Evolutionary conservation across 2,888 invertebrate genomes (phyloP).

Genomic region (Thereva unica): DNA sequence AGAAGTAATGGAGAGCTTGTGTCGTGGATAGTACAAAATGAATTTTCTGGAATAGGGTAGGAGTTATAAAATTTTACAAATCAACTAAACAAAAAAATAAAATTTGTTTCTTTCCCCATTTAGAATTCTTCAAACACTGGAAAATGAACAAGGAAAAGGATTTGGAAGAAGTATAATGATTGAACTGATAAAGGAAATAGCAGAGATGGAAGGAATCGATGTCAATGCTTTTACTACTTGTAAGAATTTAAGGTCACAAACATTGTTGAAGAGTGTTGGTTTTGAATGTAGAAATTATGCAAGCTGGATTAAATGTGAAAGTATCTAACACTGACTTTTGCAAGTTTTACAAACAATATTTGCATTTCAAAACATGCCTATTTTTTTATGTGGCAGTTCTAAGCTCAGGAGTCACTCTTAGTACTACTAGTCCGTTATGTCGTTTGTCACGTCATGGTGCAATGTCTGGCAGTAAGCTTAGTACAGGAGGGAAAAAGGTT

Average conservation of each 20-base stretch:
- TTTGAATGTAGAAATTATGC: conserved; percentile 45
- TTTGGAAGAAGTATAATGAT: conserved; percentile 42
- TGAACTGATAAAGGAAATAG: conserved; percentile 48
- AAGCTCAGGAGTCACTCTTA: too few species aligned
- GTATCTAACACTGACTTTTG: neutral
- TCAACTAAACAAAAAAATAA: neutral
- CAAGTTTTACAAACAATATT: too few species aligned
- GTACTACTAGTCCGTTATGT: too few species aligned
- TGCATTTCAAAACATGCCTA: too few species aligned
- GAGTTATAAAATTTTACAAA: conserved; percentile 35
- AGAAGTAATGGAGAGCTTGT: conserved; percentile 22
- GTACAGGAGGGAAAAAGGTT: too few species aligned
- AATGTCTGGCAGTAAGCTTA: too few species aligned
- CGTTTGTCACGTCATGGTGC: too few species aligned
- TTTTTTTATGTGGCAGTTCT: too few species aligned
- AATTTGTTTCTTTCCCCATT: conserved; percentile 29
- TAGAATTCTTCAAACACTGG: conserved; percentile 38
- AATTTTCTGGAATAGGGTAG: conserved; percentile 40
- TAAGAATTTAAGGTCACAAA: conserved; percentile 49
- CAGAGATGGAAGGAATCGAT: conserved; percentile 43
- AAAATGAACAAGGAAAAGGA: conserved; percentile 38
- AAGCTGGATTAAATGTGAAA: conserved; percentile 48
- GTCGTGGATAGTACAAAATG: conserved; percentile 40
- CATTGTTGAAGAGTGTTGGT: conserved; percentile 48
- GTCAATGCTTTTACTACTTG: conserved; percentile 49